A percentile compares a stretch with the other conserved stretches of the same genome.
phyloP scores from a whole-genome alignment of 2,797 vertebrate species.

The Cirrhinus mrigala region DNA sequence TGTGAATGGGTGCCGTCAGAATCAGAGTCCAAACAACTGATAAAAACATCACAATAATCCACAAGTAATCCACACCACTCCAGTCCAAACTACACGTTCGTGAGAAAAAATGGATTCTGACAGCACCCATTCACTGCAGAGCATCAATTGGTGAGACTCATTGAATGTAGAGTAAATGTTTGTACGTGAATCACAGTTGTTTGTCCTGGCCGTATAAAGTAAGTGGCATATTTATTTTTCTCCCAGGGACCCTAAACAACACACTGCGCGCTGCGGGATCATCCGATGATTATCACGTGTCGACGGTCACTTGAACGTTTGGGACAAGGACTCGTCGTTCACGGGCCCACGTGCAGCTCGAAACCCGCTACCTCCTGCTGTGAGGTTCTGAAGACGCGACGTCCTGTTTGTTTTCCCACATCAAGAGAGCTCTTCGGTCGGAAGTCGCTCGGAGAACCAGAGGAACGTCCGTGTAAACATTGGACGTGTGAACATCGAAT shows the following conservation, averaged over 20 bases:
- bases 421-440: conserved; percentile 21
- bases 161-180: not conserved
- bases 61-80: not conserved
- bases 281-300: conserved; percentile 41
- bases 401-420: conserved; percentile 56
- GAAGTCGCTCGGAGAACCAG: conserved; percentile 37
- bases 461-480: conserved; percentile 54
- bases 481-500: conserved; percentile 29
- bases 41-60: not conserved
- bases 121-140: too few species aligned
- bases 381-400: conserved; percentile 37
- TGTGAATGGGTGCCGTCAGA: not conserved
- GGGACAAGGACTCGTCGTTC: conserved; percentile 51
- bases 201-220: conserved; percentile 46
- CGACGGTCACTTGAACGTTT: conserved; percentile 23
- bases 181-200: conserved; percentile 39
- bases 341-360: conserved; percentile 43
- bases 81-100: too few species aligned
- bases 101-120: too few species aligned
- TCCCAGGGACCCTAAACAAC: conserved; percentile 45
- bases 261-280: conserved; percentile 24
- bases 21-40: not conserved
- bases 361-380: conserved; percentile 37
- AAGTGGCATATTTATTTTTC: conserved; percentile 36
- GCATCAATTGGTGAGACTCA: too few species aligned